These are phyloP conservation scores for Peromyscus melanophrys DNA, from an alignment of 2,797 vertebrate genomes.

Conservation along the genomic window DNA sequence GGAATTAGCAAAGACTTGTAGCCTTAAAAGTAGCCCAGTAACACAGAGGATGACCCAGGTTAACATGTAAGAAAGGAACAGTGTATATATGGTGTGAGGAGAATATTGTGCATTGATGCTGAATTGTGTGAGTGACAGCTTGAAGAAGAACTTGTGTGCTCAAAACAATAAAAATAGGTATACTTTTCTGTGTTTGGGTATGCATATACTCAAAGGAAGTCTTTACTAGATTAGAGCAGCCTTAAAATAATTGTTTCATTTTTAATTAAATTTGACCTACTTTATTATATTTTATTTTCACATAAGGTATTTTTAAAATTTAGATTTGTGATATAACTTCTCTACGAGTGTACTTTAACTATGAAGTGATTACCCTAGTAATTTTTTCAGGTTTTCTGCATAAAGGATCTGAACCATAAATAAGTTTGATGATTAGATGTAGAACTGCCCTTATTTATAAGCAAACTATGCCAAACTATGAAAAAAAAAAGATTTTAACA, in stretches of 20 bases:
- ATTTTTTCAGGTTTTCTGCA: background rate
- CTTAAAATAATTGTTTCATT: background rate
- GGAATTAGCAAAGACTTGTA: background rate
- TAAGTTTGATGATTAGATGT: background rate
- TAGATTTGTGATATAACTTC: constrained; percentile 4
- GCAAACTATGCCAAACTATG: background rate
- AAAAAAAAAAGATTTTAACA: background rate
- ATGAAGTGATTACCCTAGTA: background rate
- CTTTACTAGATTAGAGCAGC: background rate
- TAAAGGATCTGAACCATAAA: background rate
- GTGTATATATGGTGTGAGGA: background rate
- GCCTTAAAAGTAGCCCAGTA: background rate
- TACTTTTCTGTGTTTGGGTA: background rate
- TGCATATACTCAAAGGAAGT: background rate
- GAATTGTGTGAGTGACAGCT: background rate
- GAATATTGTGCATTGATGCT: background rate
- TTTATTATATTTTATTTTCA: constrained; percentile 18
- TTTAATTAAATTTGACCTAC: constrained; percentile 16
- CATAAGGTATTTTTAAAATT: background rate
- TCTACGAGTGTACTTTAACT: background rate
- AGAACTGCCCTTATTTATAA: background rate
- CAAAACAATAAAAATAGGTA: background rate
- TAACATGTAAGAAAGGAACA: background rate
- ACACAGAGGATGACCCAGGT: background rate
- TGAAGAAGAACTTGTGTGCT: background rate